Percentiles rank a stretch among this genome's conserved stretches.
phyloP scores from a whole-genome alignment of 2,113 vertebrate genomes.

The Notothenia coriiceps region DNA sequence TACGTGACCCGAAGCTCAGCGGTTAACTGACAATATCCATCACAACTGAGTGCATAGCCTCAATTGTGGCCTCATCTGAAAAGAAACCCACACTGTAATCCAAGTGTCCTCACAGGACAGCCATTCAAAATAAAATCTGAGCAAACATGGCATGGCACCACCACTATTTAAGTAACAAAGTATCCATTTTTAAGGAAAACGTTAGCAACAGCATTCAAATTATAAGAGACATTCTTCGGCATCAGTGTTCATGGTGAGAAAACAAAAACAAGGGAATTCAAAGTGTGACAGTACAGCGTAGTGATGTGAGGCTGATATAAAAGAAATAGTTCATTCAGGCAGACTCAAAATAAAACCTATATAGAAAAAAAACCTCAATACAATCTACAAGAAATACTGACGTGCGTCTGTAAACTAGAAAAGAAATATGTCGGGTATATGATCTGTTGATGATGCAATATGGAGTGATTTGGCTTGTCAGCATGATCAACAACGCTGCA shows the following conservation, averaged over 20 bases:
- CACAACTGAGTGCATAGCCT: constrained; percentile 58
- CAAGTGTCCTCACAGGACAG: constrained; percentile 46
- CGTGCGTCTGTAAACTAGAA: constrained; percentile 61
- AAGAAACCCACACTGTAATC: constrained; percentile 26
- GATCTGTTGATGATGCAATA: constrained; percentile 4
- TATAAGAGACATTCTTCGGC: constrained; percentile 54
- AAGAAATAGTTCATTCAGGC: constrained; percentile 8
- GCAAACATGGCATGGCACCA: constrained; percentile 56
- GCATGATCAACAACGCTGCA: constrained; percentile 16
- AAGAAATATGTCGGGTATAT: constrained; percentile 39
- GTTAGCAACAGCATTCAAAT: constrained; percentile 61
- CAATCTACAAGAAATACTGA: constrained; percentile 63
- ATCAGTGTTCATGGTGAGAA: constrained; percentile 37
- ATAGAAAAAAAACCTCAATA: constrained; percentile 30
- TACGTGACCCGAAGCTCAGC: constrained; percentile 41
- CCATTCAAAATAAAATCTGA: constrained; percentile 16
- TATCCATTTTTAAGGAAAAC: constrained; percentile 33
- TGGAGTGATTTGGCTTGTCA: constrained; percentile 30
- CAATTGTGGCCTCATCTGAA: constrained; percentile 34
- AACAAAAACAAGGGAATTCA: constrained; percentile 3
- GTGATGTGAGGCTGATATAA: constrained; percentile 25
- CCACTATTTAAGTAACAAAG: constrained; percentile 58
- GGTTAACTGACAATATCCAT: constrained; percentile 59
- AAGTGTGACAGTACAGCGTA: constrained; percentile 33
- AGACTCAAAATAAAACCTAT: constrained; percentile 46